Percentiles rank a stretch among this genome's conserved stretches.
Conservation (phyloP, 2,888 invertebrate genomes). For the Heteropelma amictum region DNA sequence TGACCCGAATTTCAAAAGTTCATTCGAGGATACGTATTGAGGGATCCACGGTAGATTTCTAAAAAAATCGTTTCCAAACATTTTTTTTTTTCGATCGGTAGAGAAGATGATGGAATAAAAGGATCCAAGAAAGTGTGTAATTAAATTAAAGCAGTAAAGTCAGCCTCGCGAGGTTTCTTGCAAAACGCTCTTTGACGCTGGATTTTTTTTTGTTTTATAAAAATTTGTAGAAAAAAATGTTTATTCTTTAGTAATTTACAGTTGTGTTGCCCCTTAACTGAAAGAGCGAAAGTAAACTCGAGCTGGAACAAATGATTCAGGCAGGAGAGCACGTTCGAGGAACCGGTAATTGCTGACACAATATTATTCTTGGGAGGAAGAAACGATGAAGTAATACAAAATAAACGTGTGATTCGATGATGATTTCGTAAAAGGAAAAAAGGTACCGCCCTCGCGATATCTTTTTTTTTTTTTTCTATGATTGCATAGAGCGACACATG, state of each 20-base stretch:
- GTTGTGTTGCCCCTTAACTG: too few species aligned
- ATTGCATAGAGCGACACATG: background rate
- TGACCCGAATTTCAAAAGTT: constrained; percentile 33
- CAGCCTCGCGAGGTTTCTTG: too few species aligned
- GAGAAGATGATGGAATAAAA: too few species aligned
- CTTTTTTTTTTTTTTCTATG: background rate
- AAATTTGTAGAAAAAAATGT: too few species aligned
- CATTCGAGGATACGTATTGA: too few species aligned
- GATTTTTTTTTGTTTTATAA: too few species aligned
- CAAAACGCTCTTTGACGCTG: too few species aligned
- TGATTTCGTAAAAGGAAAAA: constrained; percentile 5
- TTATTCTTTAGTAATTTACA: too few species aligned
- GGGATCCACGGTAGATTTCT: too few species aligned
- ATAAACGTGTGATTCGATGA: constrained; percentile 13
- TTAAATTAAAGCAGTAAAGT: too few species aligned
- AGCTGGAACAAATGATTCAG: background rate
- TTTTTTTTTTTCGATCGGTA: too few species aligned
- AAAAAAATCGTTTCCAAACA: too few species aligned
- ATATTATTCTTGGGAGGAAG: constrained; percentile 16
- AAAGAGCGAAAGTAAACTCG: constrained; percentile 49
- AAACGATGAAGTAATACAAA: constrained; percentile 2
- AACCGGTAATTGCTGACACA: constrained; percentile 20
- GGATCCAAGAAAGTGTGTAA: background rate
- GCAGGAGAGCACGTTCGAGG: constrained; percentile 17
- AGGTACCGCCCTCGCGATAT: background rate